phyloP scores from a whole-genome alignment of 2,888 invertebrate genomes.

The Salticus scenicus region DNA sequence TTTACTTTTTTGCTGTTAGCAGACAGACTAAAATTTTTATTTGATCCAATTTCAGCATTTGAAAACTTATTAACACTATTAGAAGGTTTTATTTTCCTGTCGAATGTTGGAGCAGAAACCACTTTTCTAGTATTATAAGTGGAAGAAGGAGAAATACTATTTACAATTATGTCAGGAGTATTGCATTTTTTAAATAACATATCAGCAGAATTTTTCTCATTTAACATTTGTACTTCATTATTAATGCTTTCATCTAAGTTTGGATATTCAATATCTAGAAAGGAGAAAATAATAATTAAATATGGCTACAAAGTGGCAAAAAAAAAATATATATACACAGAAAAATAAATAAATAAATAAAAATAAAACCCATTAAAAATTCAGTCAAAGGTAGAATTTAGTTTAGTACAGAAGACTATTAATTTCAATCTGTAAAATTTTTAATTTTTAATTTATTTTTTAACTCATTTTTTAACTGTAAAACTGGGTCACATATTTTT shows the following conservation, averaged over 20 bases:
- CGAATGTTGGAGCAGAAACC: constrained; percentile 41
- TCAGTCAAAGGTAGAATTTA: too few species aligned
- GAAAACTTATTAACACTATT: not conserved
- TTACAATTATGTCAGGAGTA: not conserved
- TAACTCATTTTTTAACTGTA: too few species aligned
- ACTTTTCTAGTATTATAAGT: not conserved
- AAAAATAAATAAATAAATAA: too few species aligned
- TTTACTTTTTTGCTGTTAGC: not conserved
- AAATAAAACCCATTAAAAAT: too few species aligned
- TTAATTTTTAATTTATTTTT: too few species aligned
- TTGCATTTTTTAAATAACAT: constrained; percentile 39
- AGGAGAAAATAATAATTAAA: constrained; percentile 73
- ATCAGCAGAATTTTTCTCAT: constrained; percentile 18
- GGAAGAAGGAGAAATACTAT: not conserved
- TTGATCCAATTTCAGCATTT: not conserved
- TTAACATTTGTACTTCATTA: constrained; percentile 15
- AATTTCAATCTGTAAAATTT: too few species aligned
- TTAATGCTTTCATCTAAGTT: constrained; percentile 74
- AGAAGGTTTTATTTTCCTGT: constrained; percentile 39
- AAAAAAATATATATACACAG: too few species aligned
- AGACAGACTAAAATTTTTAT: not conserved
- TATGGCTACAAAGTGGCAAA: not conserved
- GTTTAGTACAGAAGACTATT: too few species aligned
- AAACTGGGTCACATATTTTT: too few species aligned
- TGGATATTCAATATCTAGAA: constrained; percentile 74